Percentiles rank a stretch among this genome's conserved stretches.
These are phyloP conservation scores for Grus americana DNA, from an alignment of 2,113 vertebrate genomes.

Conservation along the genomic window DNA sequence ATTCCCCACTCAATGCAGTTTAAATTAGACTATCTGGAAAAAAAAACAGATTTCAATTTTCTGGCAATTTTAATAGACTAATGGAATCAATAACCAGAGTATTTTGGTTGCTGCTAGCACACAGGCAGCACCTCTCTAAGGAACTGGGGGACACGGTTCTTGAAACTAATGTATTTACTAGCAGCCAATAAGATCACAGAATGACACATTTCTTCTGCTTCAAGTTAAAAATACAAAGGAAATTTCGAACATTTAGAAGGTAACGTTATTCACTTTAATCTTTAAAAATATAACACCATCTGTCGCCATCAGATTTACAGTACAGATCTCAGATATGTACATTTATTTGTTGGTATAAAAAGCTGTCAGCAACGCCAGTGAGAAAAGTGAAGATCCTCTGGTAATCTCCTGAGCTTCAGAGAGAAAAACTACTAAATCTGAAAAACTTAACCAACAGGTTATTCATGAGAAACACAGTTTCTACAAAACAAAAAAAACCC, in stretches of 20 bases:
- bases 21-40: not conserved
- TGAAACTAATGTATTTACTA: not conserved
- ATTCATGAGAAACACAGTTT: not conserved
- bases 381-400: not conserved
- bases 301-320: conserved; percentile 41
- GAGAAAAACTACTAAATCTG: not conserved
- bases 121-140: not conserved
- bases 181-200: not conserved
- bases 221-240: conserved; percentile 43
- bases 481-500: not conserved
- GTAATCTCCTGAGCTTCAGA: not conserved
- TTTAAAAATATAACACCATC: conserved; percentile 54
- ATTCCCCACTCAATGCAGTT: not conserved
- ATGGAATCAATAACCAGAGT: not conserved
- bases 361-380: not conserved
- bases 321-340: not conserved
- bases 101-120: not conserved
- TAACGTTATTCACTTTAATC: conserved; percentile 21
- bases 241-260: conserved; percentile 29
- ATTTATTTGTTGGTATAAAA: conserved; percentile 30
- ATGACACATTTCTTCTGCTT: conserved; percentile 28
- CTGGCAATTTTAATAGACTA: not conserved
- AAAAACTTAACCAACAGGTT: not conserved
- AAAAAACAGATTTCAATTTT: not conserved
- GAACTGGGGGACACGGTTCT: not conserved